phyloP scores from a whole-genome alignment of 2,113 vertebrate species.

The Saccopteryx leptura region DNA sequence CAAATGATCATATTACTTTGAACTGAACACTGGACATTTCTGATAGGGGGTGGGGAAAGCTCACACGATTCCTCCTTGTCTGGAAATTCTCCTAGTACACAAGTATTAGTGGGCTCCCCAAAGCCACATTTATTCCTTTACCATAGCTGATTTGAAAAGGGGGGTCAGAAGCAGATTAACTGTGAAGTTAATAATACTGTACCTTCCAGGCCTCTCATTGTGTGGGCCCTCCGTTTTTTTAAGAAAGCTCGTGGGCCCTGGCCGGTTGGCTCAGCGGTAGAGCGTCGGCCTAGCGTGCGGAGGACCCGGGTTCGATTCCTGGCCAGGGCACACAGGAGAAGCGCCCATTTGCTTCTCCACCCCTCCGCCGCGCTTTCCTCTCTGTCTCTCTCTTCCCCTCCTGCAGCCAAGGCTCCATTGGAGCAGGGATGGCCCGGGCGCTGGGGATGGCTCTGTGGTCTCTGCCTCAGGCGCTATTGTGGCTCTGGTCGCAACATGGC shows the following conservation, averaged over 20 bases:
- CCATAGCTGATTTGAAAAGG: not conserved
- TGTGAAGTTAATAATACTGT: constrained; percentile 2
- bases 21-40: not conserved
- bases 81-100: not conserved
- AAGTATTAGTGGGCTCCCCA: not conserved
- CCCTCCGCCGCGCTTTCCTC: too few relatives aligned
- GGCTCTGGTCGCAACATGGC: too few relatives aligned
- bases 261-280: too few relatives aligned
- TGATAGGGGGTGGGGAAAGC: not conserved
- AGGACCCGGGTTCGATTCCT: too few relatives aligned
- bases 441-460: too few relatives aligned
- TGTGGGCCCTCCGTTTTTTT: not conserved
- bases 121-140: constrained; percentile 4
- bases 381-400: too few relatives aligned
- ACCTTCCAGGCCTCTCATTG: not conserved
- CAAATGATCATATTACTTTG: not conserved
- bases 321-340: too few relatives aligned
- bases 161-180: not conserved
- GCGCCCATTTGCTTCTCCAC: too few relatives aligned
- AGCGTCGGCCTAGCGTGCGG: too few relatives aligned
- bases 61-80: constrained; percentile 23
- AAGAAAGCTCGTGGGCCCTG: not conserved
- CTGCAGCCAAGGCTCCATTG: too few relatives aligned
- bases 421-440: too few relatives aligned
- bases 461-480: too few relatives aligned